Percentiles rank a stretch among this genome's conserved stretches.
phyloP scores from a whole-genome alignment of 2,797 vertebrate genomes.

The Diceros bicornis region DNA sequence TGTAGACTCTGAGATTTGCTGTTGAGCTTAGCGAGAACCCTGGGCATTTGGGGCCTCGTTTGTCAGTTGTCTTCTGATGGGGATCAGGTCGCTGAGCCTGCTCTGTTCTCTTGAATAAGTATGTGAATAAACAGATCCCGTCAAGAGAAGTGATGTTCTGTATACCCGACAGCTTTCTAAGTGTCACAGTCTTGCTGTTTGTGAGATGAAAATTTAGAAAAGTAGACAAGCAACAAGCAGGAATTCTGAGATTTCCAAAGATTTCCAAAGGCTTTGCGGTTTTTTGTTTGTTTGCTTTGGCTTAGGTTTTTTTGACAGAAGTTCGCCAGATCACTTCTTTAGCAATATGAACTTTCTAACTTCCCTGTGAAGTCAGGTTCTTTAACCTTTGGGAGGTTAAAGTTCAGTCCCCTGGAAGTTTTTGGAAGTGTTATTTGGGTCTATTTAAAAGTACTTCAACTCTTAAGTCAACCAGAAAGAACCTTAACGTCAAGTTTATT shows the following conservation, averaged over 20 bases:
- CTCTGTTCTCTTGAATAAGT: neutral
- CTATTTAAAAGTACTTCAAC: neutral
- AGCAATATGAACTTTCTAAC: slow-evolving; percentile 54
- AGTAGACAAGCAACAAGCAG: neutral
- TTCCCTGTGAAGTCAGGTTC: neutral
- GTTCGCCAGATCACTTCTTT: neutral
- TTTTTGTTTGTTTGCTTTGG: slow-evolving; percentile 8
- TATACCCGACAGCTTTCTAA: neutral
- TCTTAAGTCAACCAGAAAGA: neutral
- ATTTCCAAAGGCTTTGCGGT: neutral
- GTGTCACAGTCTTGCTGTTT: neutral
- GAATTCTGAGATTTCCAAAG: neutral
- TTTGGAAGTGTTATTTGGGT: neutral
- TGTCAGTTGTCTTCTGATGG: neutral
- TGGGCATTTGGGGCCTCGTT: neutral
- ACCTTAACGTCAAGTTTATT: neutral
- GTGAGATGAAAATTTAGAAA: neutral
- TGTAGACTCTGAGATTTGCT: neutral
- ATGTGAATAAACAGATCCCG: neutral
- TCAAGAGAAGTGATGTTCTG: neutral
- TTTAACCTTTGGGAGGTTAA: slow-evolving; percentile 30
- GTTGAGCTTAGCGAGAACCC: neutral
- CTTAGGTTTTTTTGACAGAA: neutral
- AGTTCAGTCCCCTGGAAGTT: neutral
- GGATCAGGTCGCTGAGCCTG: neutral